These are phyloP conservation scores for Chaetops frenatus DNA, from an alignment of 2,113 vertebrate genomes.

Conservation along the genomic window DNA sequence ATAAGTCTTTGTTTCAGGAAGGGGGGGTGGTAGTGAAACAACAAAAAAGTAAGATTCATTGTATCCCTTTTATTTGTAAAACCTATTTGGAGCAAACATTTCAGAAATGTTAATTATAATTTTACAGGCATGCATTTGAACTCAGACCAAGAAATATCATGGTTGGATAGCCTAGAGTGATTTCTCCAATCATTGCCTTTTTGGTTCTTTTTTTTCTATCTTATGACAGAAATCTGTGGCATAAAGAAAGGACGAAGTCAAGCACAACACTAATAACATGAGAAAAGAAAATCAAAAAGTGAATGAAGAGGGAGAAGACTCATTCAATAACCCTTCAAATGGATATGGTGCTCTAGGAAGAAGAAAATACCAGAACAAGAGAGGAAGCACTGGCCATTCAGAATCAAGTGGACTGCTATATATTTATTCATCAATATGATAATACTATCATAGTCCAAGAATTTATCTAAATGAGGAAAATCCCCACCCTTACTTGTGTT, in stretches of 20 bases:
- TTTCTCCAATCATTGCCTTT: neutral
- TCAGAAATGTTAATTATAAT: neutral
- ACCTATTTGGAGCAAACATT: neutral
- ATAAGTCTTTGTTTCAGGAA: neutral
- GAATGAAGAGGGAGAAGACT: neutral
- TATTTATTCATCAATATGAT: neutral
- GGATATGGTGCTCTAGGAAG: neutral
- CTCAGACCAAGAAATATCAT: neutral
- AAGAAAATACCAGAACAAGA: neutral
- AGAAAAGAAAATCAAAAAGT: neutral
- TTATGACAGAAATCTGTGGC: neutral
- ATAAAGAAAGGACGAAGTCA: neutral
- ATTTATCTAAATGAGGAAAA: neutral
- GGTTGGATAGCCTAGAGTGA: neutral
- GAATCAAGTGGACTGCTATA: neutral
- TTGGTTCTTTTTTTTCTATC: neutral
- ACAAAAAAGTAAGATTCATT: neutral
- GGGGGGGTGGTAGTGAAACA: rapidly evolving
- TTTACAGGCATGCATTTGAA: neutral
- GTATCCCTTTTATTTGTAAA: neutral
- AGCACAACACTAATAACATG: neutral
- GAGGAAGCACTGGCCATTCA: neutral
- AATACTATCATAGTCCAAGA: neutral
- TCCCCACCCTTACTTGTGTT: rapidly evolving
- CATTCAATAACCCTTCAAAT: neutral